Percentiles rank a stretch among this genome's conserved stretches.
These are phyloP conservation scores for Chironex yamaguchii DNA, from an alignment of 30 jellyfish, hydroid and myxozoan species.

Conservation along the genomic window DNA sequence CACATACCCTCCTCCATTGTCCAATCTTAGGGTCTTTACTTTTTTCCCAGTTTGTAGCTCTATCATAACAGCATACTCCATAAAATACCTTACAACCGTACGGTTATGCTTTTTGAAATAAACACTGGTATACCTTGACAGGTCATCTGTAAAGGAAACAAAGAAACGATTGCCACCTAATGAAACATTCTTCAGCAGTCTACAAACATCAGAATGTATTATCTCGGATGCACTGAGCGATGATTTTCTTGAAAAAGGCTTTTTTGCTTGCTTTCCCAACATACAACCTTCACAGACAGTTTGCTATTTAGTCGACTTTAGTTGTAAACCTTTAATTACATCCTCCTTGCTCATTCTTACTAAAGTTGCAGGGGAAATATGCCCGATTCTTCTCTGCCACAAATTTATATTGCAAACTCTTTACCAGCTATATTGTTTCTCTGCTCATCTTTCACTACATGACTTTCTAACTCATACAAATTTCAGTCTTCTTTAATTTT, in stretches of 20 bases:
- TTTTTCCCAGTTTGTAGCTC: neutral
- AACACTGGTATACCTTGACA: neutral
- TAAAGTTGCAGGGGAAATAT: too few species aligned
- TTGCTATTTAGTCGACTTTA: neutral
- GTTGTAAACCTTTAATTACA: too few species aligned
- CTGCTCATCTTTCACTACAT: neutral
- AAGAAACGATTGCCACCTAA: neutral
- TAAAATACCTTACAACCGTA: neutral
- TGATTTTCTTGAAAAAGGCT: neutral
- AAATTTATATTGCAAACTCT: too few species aligned
- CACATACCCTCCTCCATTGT: neutral
- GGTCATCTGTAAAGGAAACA: neutral
- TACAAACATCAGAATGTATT: neutral
- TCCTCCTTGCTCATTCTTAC: too few species aligned
- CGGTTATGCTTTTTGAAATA: neutral
- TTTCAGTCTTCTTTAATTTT: neutral
- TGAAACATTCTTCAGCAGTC: neutral
- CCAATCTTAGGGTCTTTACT: neutral
- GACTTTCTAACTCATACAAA: neutral
- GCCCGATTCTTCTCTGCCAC: neutral
- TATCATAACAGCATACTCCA: neutral
- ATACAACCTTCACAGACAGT: neutral
- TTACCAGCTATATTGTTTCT: too few species aligned
- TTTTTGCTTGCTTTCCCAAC: neutral
- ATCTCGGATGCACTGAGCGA: neutral